Base-by-base conservation (phyloP, 2,888 invertebrate species). In the Hesperia comma region DNA sequence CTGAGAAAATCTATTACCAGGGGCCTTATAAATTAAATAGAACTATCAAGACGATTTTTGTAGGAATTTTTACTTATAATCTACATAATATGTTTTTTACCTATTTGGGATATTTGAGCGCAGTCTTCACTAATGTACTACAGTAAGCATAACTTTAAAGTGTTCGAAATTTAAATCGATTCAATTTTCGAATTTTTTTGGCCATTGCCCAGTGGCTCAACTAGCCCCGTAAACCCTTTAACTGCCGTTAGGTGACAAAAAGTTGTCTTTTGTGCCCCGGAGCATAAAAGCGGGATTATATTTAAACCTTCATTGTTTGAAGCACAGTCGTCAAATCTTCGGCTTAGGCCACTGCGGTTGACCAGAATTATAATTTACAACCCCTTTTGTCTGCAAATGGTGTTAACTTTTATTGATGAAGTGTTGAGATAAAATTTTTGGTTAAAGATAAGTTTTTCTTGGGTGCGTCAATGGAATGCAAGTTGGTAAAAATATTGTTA, bases 281-380 rank as follows among this genome's bases (percentile, higher is more conserved):
- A 54, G 37, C 33, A 70, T 61, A 69, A 71, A 63, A 64, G 60
- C 57, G 49, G 68, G 67, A 71, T 71, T 71, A 71, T 21, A 26
- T 54, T 54, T 61, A 66, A 68, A 40, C 10, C 32, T n/a, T 15
- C 15, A 51, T 62, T 62, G 56, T 68, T 43, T 56, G 53, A 40
- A 33, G n/a, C 61, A 26, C 49, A 57, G 26, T 53, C 60, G 60
- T 60, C 40, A 33, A 62, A 49, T 67, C 21, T 57, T 53, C 55
- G 67, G 64, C 49, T 64, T 58, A 64, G 53, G 58, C 67, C 58
- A 53, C 67, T 68, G 62, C n/a, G 62, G 67, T 53, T 68, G 62
- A 61, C 67, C 64, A 19, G 26, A 55, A 51, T 64, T 64, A 64
- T 41, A 58, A 64, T 64, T 64, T 64, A 58, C 64, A 40, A 53